Percentiles rank a stretch among this genome's conserved stretches.
Evolutionary conservation across 2,888 invertebrate genomes (phyloP).

Genomic region (Aphodius granarius): DNA sequence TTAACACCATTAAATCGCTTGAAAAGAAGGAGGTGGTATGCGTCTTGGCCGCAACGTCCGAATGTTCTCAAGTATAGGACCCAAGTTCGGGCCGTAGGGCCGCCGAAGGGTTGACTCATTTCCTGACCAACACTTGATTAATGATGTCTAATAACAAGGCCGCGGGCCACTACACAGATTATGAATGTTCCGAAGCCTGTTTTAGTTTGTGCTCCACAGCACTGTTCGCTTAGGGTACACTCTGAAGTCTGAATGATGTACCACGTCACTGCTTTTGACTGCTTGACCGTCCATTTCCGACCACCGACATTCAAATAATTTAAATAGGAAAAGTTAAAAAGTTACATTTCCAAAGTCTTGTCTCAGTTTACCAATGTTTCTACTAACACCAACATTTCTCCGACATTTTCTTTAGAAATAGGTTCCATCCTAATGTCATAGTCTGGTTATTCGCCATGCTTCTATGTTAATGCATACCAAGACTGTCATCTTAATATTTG

Average conservation of each 20-base stretch:
- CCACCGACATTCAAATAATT: neutral
- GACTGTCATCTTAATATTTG: neutral
- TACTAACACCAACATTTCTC: too few species aligned
- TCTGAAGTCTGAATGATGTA: neutral
- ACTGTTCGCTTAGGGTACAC: constrained; percentile 33
- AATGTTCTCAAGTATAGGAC: constrained; percentile 34
- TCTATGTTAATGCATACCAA: neutral
- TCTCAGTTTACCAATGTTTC: too few species aligned
- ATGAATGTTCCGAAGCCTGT: constrained; percentile 43
- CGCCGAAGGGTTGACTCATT: constrained; percentile 56
- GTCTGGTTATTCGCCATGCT: neutral
- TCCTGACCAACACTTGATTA: constrained; percentile 56
- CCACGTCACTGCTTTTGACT: constrained; percentile 45
- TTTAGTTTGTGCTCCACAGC: constrained; percentile 43
- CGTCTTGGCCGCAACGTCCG: constrained; percentile 41
- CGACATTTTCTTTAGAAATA: too few species aligned
- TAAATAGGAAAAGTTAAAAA: too few species aligned
- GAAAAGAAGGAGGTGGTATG: constrained; percentile 18
- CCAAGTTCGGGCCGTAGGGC: constrained; percentile 35
- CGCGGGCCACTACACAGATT: constrained; percentile 41
- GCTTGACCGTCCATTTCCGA: constrained; percentile 26
- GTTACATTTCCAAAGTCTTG: too few species aligned
- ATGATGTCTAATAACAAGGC: constrained; percentile 55
- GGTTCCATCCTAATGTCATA: too few species aligned
- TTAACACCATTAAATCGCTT: constrained; percentile 1